Percentiles rank a stretch among this genome's conserved stretches.
Conservation (phyloP, 2,113 vertebrate genomes). For the Miniopterus natalensis region DNA sequence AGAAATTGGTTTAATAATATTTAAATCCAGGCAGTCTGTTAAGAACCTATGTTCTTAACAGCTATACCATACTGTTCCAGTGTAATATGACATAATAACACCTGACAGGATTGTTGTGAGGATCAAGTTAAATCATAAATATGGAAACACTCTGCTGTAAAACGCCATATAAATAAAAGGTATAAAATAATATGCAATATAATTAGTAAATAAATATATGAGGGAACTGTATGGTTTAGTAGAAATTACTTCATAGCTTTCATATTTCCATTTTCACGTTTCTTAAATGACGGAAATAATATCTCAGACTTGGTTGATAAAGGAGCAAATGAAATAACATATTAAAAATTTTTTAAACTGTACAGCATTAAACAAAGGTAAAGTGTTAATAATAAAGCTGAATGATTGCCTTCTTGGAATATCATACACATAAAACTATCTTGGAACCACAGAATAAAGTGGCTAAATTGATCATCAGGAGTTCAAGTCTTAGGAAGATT, state of each 20-base stretch:
- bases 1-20: constrained; percentile 4
- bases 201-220: constrained; percentile 8
- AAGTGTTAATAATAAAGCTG: constrained; percentile 31
- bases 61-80: background rate
- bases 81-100: background rate
- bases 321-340: constrained; percentile 9
- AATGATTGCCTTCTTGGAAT: background rate
- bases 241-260: constrained; percentile 50
- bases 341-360: background rate
- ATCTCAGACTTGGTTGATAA: constrained; percentile 12
- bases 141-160: constrained; percentile 2
- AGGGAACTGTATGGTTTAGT: background rate
- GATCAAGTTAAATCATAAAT: constrained; percentile 30
- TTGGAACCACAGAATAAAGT: constrained; percentile 57
- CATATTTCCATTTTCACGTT: constrained; percentile 53
- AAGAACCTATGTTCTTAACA: background rate
- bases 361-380: constrained; percentile 32
- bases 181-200: background rate
- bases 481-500: constrained; percentile 41
- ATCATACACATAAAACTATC: constrained; percentile 6
- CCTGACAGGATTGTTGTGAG: background rate
- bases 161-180: constrained; percentile 30
- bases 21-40: background rate
- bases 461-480: background rate
- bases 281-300: constrained; percentile 13